A percentile compares a stretch with the other conserved stretches of the same genome.
phyloP scores from a whole-genome alignment of 1,140 invertebrate genomes.

The Neomicropteryx cornuta region DNA sequence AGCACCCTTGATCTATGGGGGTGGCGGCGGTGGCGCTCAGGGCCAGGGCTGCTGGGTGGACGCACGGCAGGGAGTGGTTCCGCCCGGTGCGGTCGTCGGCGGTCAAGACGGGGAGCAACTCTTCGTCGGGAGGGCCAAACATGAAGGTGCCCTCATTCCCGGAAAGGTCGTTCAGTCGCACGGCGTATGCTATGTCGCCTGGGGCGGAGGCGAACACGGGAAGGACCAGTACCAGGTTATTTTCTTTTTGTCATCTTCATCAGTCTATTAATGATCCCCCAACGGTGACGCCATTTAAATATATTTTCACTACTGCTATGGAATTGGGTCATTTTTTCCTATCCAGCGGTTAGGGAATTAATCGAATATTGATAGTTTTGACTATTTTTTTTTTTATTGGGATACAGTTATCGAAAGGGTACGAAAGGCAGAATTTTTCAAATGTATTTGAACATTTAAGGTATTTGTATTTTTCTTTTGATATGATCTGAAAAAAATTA shows the following conservation, averaged over 20 bases:
- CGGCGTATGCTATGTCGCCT: conserved; percentile 61
- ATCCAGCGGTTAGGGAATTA: too few species aligned
- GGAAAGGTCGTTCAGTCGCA: conserved; percentile 67
- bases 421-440: too few species aligned
- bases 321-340: conserved; percentile 22
- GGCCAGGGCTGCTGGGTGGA: conserved; percentile 50
- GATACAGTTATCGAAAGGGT: too few species aligned
- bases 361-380: too few species aligned
- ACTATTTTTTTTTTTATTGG: too few species aligned
- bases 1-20: conserved; percentile 14
- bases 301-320: conserved; percentile 22
- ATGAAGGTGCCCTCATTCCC: conserved; percentile 65
- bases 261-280: too few species aligned
- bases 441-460: too few species aligned
- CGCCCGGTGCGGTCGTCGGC: conserved; percentile 58
- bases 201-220: conserved; percentile 66
- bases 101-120: conserved; percentile 64
- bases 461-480: too few species aligned
- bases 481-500: too few species aligned
- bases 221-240: conserved; percentile 62
- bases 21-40: conserved; percentile 21
- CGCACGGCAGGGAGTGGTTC: conserved; percentile 49
- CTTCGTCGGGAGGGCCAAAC: conserved; percentile 58
- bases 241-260: not conserved
- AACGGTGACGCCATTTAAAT: too few species aligned